Conservation (phyloP, 2,888 invertebrate species). For the Limenitis arthemis region DNA sequence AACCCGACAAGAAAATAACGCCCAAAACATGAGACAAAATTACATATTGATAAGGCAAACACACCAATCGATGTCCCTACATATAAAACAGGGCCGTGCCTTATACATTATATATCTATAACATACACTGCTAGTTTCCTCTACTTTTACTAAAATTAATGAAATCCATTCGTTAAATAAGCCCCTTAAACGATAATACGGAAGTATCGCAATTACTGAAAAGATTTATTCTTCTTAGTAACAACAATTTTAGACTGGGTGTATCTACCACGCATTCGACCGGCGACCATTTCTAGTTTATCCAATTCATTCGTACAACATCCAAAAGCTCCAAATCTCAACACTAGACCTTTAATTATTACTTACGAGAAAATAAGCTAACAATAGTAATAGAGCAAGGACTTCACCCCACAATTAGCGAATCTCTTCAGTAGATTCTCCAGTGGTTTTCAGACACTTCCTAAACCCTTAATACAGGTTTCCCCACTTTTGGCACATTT, state of each 20-base stretch:
- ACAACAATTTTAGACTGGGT: constrained; percentile 22
- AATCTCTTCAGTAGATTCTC: constrained; percentile 61
- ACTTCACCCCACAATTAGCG: constrained; percentile 69
- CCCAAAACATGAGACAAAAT: constrained; percentile 27
- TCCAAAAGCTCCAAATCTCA: constrained; percentile 19
- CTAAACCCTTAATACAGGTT: constrained; percentile 66
- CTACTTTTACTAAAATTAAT: constrained; percentile 15
- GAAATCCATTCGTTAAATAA: constrained; percentile 20
- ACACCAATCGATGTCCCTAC: constrained; percentile 50
- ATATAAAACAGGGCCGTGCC: constrained; percentile 60
- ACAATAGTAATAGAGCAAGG: constrained; percentile 38
- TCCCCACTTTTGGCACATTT: constrained; percentile 71
- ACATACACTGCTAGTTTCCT: constrained; percentile 14
- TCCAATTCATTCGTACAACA: constrained; percentile 22
- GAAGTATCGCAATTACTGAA: constrained; percentile 11
- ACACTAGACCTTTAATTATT: constrained; percentile 26
- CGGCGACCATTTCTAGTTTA: constrained; percentile 30
- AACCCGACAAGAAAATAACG: constrained; percentile 18
- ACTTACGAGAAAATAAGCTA: constrained; percentile 32
- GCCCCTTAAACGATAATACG: constrained; percentile 13
- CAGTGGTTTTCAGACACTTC: constrained; percentile 57
- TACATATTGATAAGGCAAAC: constrained; percentile 30
- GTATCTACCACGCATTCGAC: constrained; percentile 29
- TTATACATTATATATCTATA: constrained; percentile 28
- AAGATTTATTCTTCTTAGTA: constrained; percentile 25